Evolutionary conservation across 2,797 vertebrate species (phyloP).

Genomic region (Cyprinella venusta): DNA sequence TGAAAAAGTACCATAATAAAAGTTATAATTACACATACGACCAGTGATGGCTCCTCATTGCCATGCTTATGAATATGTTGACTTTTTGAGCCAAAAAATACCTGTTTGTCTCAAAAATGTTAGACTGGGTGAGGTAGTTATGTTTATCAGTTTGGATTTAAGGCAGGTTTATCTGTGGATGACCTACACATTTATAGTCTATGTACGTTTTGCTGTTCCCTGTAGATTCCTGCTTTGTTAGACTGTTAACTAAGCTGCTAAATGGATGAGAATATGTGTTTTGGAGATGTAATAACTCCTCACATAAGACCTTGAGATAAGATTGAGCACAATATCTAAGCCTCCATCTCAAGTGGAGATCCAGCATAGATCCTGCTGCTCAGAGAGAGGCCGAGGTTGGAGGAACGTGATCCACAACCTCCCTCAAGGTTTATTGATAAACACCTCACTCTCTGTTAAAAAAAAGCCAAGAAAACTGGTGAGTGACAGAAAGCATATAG

Average conservation of each 20-base stretch:
- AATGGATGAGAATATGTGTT: constrained; percentile 17
- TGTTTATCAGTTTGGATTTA: neutral
- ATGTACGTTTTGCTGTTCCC: neutral
- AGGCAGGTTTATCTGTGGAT: neutral
- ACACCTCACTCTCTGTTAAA: constrained; percentile 47
- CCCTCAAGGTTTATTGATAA: constrained; percentile 39
- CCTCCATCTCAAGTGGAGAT: constrained; percentile 30
- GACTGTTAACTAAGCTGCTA: constrained; percentile 16
- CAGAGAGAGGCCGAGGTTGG: constrained; percentile 13
- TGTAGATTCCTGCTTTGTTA: constrained; percentile 39
- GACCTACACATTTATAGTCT: neutral
- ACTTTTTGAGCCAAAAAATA: neutral
- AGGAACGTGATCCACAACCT: constrained; percentile 28
- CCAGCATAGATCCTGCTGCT: constrained; percentile 8
- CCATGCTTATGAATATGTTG: too few relatives aligned
- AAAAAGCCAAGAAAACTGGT: neutral
- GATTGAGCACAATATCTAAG: constrained; percentile 41
- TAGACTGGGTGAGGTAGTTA: neutral
- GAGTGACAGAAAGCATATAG: neutral
- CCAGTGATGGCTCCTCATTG: too few relatives aligned
- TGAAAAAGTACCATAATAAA: neutral
- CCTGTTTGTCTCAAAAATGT: neutral
- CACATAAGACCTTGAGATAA: neutral
- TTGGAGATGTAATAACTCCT: constrained; percentile 14
- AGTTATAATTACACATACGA: too few relatives aligned